phyloP scores from a whole-genome alignment of 2,888 invertebrate genomes.

The Portevinia maculata region DNA sequence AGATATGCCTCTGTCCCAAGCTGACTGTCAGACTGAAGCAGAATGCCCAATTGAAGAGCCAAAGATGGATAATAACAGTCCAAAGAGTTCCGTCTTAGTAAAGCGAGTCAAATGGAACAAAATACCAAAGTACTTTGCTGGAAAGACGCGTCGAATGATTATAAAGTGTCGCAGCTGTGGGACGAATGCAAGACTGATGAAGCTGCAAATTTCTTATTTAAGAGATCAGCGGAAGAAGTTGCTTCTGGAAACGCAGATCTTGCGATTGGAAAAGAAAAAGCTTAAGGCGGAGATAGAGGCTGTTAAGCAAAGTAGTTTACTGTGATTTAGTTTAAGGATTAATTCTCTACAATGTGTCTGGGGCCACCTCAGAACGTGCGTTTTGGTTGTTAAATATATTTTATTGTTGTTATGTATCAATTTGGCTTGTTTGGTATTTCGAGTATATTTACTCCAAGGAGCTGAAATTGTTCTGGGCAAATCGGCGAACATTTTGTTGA shows the following conservation, averaged over 20 bases:
- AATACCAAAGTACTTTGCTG: background rate
- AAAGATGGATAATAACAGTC: background rate
- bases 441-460: too few relatives aligned
- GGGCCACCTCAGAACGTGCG: too few relatives aligned
- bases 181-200: slow-evolving; percentile 54
- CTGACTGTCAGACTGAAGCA: background rate
- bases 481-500: too few relatives aligned
- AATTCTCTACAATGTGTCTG: too few relatives aligned
- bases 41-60: background rate
- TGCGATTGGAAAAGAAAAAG: slow-evolving; percentile 42
- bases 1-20: slow-evolving; percentile 8
- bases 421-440: too few relatives aligned
- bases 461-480: too few relatives aligned
- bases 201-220: slow-evolving; percentile 52
- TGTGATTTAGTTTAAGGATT: slow-evolving; percentile 38
- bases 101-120: slow-evolving; percentile 1
- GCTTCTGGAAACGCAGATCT: slow-evolving; percentile 42
- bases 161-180: slow-evolving; percentile 58
- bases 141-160: slow-evolving; percentile 42
- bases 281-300: slow-evolving; percentile 39
- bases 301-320: slow-evolving; percentile 24
- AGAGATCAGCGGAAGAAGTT: slow-evolving; percentile 41
- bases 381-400: too few relatives aligned
- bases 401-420: too few relatives aligned
- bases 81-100: background rate